Evolutionary conservation across 2,797 vertebrate genomes (phyloP), one percentile per base, ranked within the genome.

Genomic region (Ispidina lecontei): DNA sequence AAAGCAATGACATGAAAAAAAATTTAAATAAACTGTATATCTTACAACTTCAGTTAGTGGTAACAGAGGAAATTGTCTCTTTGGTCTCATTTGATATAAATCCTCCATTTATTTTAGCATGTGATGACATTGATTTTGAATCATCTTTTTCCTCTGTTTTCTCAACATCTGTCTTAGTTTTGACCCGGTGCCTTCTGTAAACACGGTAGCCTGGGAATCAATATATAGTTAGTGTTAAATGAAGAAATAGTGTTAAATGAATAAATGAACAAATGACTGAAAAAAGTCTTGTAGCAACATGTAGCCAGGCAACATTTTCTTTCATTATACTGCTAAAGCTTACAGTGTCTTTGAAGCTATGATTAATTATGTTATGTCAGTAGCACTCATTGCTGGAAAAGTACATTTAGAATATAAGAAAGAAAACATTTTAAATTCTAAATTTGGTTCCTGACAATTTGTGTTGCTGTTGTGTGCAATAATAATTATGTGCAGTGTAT

Each of bases 121-220:
- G 55, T 1, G 82, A 91, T 39, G 91, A 39, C 0, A 4, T 14
- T 1, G 93, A 10, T 51, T 58, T 96, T 39, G 84, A 64, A 25
- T 94, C 84, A 3, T 28, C 47, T 75, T 89, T 87, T 5, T 74
- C 90, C 8, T 72, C 89, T 76, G 79, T 82, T 31, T 93, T 94
- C 73, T 75, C 58, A 1, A 94, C 17, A 37, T 97, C 93, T 33
- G 18, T 29, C 3, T 86, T 74, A 72, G 85, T 95, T 95, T 96
- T 96, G n/a, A 79, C 21, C 5, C 1, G 22, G 18, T 3, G 19
- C 73, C 86, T 97, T 97, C 84, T 97, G 81, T 98, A 97, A 44
- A 91, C 2, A 26, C 93, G 76, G 59, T 98, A 98, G 6, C n/a
- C 98, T 98, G 74, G 39, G 49, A 97, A 93, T 84, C 3, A 83